Conservation (phyloP, 2,888 invertebrate genomes). For the Melanchra persicariae region DNA sequence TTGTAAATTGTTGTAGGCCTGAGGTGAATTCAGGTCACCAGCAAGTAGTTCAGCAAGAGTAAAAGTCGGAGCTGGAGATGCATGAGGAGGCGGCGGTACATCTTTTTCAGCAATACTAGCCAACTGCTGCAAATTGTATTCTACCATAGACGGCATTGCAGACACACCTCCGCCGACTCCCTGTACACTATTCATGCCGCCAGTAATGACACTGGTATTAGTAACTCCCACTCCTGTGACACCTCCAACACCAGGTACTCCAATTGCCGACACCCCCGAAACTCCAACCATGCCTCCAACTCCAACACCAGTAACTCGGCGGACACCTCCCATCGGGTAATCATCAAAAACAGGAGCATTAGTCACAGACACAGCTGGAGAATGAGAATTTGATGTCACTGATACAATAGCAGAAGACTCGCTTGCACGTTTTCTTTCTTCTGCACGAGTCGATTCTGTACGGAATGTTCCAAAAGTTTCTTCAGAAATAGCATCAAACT, state of each 20-base stretch:
- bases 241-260: slow-evolving; percentile 78
- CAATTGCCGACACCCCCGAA: slow-evolving; percentile 73
- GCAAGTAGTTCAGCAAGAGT: slow-evolving; percentile 94
- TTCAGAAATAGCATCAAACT: slow-evolving; percentile 94
- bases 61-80: slow-evolving; percentile 92
- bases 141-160: slow-evolving; percentile 93
- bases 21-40: slow-evolving; percentile 93
- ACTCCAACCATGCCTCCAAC: slow-evolving; percentile 80
- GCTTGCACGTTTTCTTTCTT: slow-evolving; percentile 89
- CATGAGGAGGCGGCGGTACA: slow-evolving; percentile 88
- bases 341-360: slow-evolving; percentile 95
- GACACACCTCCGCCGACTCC: slow-evolving; percentile 82
- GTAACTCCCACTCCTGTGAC: slow-evolving; percentile 80
- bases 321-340: slow-evolving; percentile 89
- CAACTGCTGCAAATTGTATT: slow-evolving; percentile 96
- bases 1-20: slow-evolving; percentile 96
- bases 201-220: slow-evolving; percentile 78
- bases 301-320: slow-evolving; percentile 83
- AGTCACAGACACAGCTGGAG: slow-evolving; percentile 90
- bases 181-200: slow-evolving; percentile 80
- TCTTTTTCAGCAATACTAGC: slow-evolving; percentile 95
- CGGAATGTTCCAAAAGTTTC: slow-evolving; percentile 94
- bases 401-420: slow-evolving; percentile 86
- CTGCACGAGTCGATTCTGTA: slow-evolving; percentile 92
- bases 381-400: slow-evolving; percentile 84